phyloP scores from a whole-genome alignment of 2,797 vertebrate genomes.

The Betta splendens region DNA sequence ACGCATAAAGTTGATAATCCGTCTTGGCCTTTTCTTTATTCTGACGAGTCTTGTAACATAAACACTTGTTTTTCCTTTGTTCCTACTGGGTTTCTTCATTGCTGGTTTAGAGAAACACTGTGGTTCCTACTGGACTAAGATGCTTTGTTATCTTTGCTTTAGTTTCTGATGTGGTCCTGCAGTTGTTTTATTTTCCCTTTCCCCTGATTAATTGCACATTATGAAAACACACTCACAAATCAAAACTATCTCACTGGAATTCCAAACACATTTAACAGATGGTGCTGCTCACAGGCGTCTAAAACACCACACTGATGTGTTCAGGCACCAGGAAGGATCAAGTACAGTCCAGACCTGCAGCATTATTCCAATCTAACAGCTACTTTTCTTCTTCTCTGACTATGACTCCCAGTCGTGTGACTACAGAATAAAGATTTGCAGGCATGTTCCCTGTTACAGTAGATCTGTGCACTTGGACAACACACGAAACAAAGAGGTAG shows the following conservation, averaged over 20 bases:
- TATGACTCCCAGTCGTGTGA: too few species aligned
- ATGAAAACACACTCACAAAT: not conserved
- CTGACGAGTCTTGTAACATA: too few species aligned
- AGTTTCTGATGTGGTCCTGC: not conserved
- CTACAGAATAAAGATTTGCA: too few species aligned
- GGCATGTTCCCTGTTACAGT: conserved; percentile 26
- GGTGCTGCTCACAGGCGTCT: not conserved
- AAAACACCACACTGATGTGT: too few species aligned
- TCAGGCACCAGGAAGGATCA: too few species aligned
- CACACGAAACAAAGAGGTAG: conserved; percentile 8
- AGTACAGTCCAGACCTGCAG: too few species aligned
- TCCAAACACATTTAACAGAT: not conserved
- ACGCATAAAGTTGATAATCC: too few species aligned
- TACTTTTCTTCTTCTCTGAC: conserved; percentile 18
- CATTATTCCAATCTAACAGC: too few species aligned
- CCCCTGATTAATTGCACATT: not conserved
- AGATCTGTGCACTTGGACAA: conserved; percentile 30
- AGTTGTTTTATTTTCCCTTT: conserved; percentile 1
- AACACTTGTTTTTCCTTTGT: conserved; percentile 15
- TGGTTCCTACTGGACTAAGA: conserved; percentile 11
- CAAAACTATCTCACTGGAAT: not conserved
- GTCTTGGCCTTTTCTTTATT: too few species aligned
- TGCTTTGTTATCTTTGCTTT: conserved; percentile 1
- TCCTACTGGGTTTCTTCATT: conserved; percentile 18
- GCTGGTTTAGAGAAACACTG: conserved; percentile 21